Conservation (phyloP, 1,140 invertebrate species). For the Samia ricini region DNA sequence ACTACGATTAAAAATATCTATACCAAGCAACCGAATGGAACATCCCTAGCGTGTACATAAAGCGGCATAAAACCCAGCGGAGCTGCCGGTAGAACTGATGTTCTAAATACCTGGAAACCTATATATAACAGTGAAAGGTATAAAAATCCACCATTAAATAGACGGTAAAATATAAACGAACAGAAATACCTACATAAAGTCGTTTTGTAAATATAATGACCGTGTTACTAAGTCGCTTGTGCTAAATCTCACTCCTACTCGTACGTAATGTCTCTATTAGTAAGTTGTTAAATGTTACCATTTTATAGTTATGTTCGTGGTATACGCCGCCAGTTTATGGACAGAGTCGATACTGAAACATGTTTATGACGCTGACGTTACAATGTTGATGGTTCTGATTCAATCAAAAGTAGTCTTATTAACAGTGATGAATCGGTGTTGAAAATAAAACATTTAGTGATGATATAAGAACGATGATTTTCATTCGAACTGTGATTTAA, state of each 20-base stretch:
- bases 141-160: background rate
- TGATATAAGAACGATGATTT: no score
- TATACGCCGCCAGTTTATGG: background rate
- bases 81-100: background rate
- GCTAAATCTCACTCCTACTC: background rate
- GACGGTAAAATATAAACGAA: background rate
- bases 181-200: background rate
- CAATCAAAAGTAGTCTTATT: background rate
- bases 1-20: no score
- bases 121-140: background rate
- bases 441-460: no score
- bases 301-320: background rate
- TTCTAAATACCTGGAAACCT: background rate
- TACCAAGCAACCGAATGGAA: no score
- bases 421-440: background rate
- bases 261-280: background rate
- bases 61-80: no score
- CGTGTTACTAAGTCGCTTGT: background rate
- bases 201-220: background rate
- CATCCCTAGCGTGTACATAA: no score
- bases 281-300: background rate
- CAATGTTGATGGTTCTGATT: background rate
- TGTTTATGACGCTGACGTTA: background rate
- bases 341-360: background rate
- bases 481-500: no score